A percentile compares a stretch with the other conserved stretches of the same genome.
These are phyloP conservation scores for Falcunculus frontatus DNA, from an alignment of 2,113 vertebrate species.

Conservation along the genomic window DNA sequence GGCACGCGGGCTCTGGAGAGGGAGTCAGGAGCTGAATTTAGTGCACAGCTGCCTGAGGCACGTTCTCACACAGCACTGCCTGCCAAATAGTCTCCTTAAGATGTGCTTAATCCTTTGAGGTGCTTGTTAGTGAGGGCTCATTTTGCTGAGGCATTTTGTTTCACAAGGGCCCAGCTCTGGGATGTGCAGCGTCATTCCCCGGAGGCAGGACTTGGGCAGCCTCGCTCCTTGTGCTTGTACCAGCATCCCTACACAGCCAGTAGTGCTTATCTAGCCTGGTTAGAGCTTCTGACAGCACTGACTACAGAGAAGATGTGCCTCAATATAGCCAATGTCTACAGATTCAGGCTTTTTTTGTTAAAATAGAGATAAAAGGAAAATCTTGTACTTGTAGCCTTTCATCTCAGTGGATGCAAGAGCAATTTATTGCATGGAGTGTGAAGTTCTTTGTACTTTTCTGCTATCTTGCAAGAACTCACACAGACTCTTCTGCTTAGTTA, in stretches of 20 bases:
- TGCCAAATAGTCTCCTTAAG: background rate
- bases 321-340: background rate
- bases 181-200: background rate
- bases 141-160: slow-evolving; percentile 30
- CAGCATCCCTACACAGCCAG: background rate
- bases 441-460: slow-evolving; percentile 54
- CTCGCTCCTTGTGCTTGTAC: background rate
- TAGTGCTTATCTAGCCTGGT: background rate
- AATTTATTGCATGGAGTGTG: slow-evolving; percentile 14
- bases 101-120: slow-evolving; percentile 6
- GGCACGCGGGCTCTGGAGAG: background rate
- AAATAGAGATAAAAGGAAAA: slow-evolving; percentile 58
- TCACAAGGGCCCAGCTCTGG: background rate
- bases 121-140: background rate
- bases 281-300: slow-evolving; percentile 24
- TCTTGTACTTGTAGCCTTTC: slow-evolving; percentile 56
- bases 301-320: background rate
- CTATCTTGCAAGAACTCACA: slow-evolving; percentile 48
- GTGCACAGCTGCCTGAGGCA: background rate
- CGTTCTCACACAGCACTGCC: background rate
- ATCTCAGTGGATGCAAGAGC: slow-evolving; percentile 34
- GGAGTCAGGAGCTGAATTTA: background rate
- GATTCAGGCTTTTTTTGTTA: slow-evolving; percentile 43
- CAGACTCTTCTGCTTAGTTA: slow-evolving; percentile 26
- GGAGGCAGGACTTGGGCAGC: background rate